Evolutionary conservation across 2,113 vertebrate species (phyloP).

Genomic region (Dasyprocta punctata): DNA sequence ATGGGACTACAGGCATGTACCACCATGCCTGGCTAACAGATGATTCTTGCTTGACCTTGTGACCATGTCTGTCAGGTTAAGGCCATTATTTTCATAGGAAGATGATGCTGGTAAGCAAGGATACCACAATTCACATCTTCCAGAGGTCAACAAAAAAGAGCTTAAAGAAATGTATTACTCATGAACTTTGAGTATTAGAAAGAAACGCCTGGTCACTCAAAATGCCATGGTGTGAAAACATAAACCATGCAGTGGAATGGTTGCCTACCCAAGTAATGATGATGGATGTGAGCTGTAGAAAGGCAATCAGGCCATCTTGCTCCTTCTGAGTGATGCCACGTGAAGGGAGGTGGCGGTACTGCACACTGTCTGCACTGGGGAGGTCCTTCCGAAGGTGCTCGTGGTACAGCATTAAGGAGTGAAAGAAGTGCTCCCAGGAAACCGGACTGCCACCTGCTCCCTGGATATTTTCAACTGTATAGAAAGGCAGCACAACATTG

Average conservation of each 20-base stretch:
- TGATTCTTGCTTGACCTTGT: neutral
- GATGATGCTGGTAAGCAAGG: neutral
- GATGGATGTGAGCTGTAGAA: conserved; percentile 94
- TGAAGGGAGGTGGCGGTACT: conserved; percentile 94
- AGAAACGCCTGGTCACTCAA: neutral
- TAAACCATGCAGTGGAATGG: neutral
- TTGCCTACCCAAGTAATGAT: conserved; percentile 94
- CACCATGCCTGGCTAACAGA: neutral
- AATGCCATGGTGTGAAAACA: neutral
- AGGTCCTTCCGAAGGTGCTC: conserved; percentile 96
- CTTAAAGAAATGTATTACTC: neutral
- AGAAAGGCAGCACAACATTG: conserved; percentile 38
- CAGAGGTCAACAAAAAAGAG: neutral
- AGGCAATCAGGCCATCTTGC: conserved; percentile 95
- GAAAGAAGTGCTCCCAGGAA: conserved; percentile 99
- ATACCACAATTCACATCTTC: neutral
- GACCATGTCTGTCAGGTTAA: neutral
- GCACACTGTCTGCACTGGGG: conserved; percentile 93
- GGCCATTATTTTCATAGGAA: neutral
- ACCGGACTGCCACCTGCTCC: conserved; percentile 94
- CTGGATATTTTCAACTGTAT: conserved; percentile 95
- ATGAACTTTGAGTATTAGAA: neutral
- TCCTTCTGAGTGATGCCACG: conserved; percentile 98
- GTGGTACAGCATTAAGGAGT: conserved; percentile 97
- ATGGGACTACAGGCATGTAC: no score